phyloP scores from a whole-genome alignment of 2,888 invertebrate species.

The Phortica magna region DNA sequence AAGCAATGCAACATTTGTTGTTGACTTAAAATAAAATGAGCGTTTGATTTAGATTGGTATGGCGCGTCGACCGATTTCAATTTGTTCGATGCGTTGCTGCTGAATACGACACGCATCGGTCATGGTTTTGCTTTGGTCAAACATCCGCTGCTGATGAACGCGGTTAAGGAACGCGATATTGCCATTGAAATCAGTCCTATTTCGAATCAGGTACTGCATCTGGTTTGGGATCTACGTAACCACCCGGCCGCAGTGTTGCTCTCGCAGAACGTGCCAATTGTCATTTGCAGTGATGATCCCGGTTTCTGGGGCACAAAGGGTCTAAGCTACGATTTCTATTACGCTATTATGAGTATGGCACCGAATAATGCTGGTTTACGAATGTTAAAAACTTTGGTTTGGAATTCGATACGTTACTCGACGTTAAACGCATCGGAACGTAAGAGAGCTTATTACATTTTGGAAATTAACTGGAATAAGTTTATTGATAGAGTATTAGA shows the following conservation, averaged over 20 bases:
- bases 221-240: slow-evolving; percentile 82
- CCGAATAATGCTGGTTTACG: slow-evolving; percentile 80
- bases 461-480: slow-evolving; percentile 67
- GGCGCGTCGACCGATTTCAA: slow-evolving; percentile 81
- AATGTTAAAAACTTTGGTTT: slow-evolving; percentile 81
- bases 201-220: slow-evolving; percentile 78
- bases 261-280: slow-evolving; percentile 81
- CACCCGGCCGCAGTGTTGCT: slow-evolving; percentile 82
- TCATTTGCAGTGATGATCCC: slow-evolving; percentile 84
- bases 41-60: slow-evolving; percentile 78
- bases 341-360: slow-evolving; percentile 83
- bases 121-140: slow-evolving; percentile 76
- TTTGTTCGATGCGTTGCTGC: slow-evolving; percentile 78
- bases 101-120: slow-evolving; percentile 76
- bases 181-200: slow-evolving; percentile 76
- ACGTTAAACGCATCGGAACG: slow-evolving; percentile 61
- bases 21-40: neutral
- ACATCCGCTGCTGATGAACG: slow-evolving; percentile 75
- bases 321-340: slow-evolving; percentile 84
- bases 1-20: neutral
- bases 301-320: slow-evolving; percentile 82
- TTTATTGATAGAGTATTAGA: slow-evolving; percentile 54
- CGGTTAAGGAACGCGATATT: slow-evolving; percentile 71
- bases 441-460: slow-evolving; percentile 55
- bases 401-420: slow-evolving; percentile 80